Evolutionary conservation across 92 coral and sea anemone genomes (phyloP).

Genomic region (Parazoanthus swiftii): DNA sequence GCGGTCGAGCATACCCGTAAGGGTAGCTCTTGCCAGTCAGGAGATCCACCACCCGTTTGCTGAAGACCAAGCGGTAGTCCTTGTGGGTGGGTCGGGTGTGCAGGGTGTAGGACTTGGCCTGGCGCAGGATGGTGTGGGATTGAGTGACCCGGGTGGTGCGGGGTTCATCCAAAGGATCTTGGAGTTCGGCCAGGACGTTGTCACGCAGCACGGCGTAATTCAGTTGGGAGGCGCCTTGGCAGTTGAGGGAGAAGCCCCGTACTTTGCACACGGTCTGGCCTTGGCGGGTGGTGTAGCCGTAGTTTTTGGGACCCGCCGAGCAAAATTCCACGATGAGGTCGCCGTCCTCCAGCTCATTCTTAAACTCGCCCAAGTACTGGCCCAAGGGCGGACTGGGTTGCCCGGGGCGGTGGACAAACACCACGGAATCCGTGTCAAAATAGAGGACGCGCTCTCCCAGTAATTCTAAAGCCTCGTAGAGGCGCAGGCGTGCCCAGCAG

Average conservation of each 20-base stretch:
- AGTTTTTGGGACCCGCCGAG: slow-evolving; percentile 11
- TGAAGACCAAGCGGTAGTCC: too few relatives aligned
- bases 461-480: slow-evolving; percentile 15
- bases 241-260: slow-evolving; percentile 21
- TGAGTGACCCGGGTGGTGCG: background rate
- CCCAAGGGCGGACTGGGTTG: background rate
- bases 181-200: slow-evolving; percentile 8
- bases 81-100: too few relatives aligned
- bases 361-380: background rate
- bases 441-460: background rate
- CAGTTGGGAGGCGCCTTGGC: background rate
- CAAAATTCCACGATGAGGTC: background rate
- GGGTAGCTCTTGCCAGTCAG: too few relatives aligned
- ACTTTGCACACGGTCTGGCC: slow-evolving; percentile 3
- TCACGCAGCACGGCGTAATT: background rate
- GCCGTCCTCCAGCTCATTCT: background rate
- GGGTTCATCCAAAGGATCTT: background rate
- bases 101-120: background rate
- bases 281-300: background rate
- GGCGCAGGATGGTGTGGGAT: background rate
- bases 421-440: background rate
- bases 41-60: too few relatives aligned
- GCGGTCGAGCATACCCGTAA: too few relatives aligned
- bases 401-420: background rate
- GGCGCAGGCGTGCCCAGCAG: background rate